A percentile compares a stretch with the other conserved stretches of the same genome.
Evolutionary conservation across 2,113 vertebrate genomes (phyloP).

Genomic region (Copsychus sechellarum): DNA sequence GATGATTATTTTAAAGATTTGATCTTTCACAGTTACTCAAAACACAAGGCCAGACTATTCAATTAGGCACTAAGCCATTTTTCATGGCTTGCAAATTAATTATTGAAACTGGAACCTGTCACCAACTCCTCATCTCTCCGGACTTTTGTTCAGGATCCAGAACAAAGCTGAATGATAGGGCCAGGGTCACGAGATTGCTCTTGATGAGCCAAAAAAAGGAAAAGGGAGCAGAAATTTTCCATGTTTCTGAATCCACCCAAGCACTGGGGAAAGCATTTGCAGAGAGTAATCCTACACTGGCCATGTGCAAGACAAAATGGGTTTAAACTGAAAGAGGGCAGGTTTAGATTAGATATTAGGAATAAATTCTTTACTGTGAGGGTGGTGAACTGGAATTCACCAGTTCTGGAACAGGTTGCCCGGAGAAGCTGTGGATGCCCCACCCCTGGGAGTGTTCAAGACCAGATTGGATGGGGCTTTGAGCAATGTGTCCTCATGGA

Average conservation of each 20-base stretch:
- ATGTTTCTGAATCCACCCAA: not conserved
- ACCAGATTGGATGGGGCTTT: not conserved
- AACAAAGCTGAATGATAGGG: not conserved
- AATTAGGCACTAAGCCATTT: slow-evolving; percentile 45
- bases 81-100: slow-evolving; percentile 8
- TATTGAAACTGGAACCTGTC: slow-evolving; percentile 1
- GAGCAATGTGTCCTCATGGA: not conserved
- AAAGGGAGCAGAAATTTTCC: not conserved
- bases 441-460: not conserved
- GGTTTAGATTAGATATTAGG: not conserved
- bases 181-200: not conserved
- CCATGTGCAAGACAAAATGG: not conserved
- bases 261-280: not conserved
- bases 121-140: not conserved
- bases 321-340: not conserved
- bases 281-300: not conserved
- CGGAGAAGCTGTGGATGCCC: not conserved
- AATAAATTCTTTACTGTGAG: not conserved
- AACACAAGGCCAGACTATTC: slow-evolving; percentile 25
- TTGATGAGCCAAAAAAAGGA: not conserved
- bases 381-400: not conserved
- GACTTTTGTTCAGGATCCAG: not conserved
- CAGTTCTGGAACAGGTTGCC: not conserved
- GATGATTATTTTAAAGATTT: slow-evolving; percentile 34
- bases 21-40: slow-evolving; percentile 24